Base-by-base conservation (phyloP, 2,888 invertebrate genomes). In the Adelognathus sp. region DNA sequence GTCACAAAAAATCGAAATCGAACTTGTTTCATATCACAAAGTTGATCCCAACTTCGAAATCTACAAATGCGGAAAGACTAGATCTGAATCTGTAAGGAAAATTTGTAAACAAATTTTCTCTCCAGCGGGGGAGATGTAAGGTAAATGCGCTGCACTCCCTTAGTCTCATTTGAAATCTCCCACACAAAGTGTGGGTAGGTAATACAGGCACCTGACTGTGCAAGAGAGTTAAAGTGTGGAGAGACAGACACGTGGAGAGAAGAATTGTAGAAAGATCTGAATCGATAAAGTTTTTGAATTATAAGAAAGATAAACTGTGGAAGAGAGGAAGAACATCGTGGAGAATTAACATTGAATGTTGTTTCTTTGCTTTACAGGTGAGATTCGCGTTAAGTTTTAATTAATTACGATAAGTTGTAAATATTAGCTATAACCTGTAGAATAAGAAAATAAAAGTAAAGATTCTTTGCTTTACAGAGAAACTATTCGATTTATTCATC, bases 1-100 rank as follows among this genome's bases (percentile, higher is more conserved):
- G 74, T n/a, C 50, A 74, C 24, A 60, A 61, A 60, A 67, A 78
- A 69, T 33, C 31, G 16, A 54, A 63, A 46, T 74, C 70, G 33
- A 74, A 61, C 36, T 61, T 61, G 56, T 69, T 74, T 33, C 78
- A 79, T 44, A 75, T 70, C 33, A 41, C 74, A 11, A 69, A 75
- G 52, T 14, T 75, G 4, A 60, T 52, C 50, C 75, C 75, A 46
- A 44, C 46, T 18, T 24, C 44, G 14, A 46, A 7, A 18, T 0
- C n/a, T 14, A 31, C 3, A 21, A 21, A 21, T 1, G 18, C 6
- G 14, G 21, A 24, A n/a, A 36, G 2, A 14, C 1, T 14, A 3
- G n/a, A 27, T 14, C n/a, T 11, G 7, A 6, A 7, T 9, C 2
- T 2, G 7, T 36, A 1, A 33, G 21, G 18, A 58, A 58, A 33